phyloP scores from a whole-genome alignment of 2,888 invertebrate genomes.

The Serripes groenlandicus region DNA sequence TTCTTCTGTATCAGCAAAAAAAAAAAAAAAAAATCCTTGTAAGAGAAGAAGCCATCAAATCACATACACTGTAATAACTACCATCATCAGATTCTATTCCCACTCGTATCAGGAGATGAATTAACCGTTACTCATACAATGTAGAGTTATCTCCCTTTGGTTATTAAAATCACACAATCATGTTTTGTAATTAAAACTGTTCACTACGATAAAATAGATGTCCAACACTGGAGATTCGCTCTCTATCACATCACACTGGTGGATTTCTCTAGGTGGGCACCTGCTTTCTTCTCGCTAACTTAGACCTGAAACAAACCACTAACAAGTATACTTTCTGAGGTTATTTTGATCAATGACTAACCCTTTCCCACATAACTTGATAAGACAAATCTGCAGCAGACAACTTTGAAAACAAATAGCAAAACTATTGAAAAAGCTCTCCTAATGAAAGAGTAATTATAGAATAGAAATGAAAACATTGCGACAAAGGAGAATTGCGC shows the following conservation, averaged over 20 bases:
- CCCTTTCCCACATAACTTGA: not conserved
- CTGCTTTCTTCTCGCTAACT: slow-evolving; percentile 66
- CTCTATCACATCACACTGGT: not conserved
- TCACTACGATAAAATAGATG: too few species aligned
- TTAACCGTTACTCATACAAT: too few species aligned
- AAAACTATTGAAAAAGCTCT: not conserved
- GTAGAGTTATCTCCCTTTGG: too few species aligned
- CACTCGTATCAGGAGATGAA: too few species aligned
- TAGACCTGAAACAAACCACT: slow-evolving; percentile 56
- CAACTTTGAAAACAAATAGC: not conserved
- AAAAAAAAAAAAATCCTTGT: too few species aligned
- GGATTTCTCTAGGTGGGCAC: slow-evolving; percentile 45
- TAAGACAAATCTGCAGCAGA: not conserved
- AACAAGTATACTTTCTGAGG: not conserved
- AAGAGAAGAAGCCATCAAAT: too few species aligned
- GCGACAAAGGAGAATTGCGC: not conserved
- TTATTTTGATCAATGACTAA: not conserved
- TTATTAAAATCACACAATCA: too few species aligned
- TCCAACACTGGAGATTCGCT: not conserved
- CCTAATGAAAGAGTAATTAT: not conserved
- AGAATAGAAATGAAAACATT: not conserved
- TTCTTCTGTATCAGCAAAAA: too few species aligned
- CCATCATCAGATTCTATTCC: too few species aligned
- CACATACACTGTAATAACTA: too few species aligned
- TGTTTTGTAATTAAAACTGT: too few species aligned